Evolutionary conservation across 2,888 invertebrate genomes (phyloP), one percentile per base, ranked within the genome.

Genomic region (Bellardia pandia): DNA sequence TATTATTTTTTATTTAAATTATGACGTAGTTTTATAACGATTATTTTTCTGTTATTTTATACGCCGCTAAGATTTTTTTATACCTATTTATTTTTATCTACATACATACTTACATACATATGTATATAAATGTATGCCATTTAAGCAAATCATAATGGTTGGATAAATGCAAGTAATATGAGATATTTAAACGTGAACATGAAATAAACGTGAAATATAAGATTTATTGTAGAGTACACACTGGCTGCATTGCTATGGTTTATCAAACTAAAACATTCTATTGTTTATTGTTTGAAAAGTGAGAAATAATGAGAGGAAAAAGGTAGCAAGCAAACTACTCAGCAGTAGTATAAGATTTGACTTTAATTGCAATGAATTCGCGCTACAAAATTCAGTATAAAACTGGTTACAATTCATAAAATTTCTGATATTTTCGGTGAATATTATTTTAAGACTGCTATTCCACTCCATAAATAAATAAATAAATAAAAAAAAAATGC

Each of bases 201-300:
- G 53, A 37, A 75, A 66, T 40, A 58, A 51, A 83, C 13, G 37
- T 64, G 64, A 69, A 71, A 77, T 66, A 23, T 30, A 14, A 75
- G 68, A 56, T 60, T 9, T 30, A 68, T 51, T 64, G 62, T n/a
- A 56, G 13, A 30, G 60, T 8, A 45, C 9, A 58, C 33, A 60
- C 60, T 60, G 60, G 9, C 30, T 71, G 75, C 69, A 83, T 66
- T 51, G 60, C 68, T 85, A 85, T 66, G 62, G 68, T 51, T 78
- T 84, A 74, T 42, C 72, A 68, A 74, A 58, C 23, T 58, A 40
- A 72, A 9, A 9, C 1, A 16, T 56, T 14, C 62, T 64, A 58
- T 33, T 71, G 53, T 58, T 79, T 62, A 71, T 68, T 48, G 60
- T 71, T 78, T 58, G 37, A 42, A 30, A 74, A n/a, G 13, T 60